Conservation (phyloP, 2,888 invertebrate species). For the Eilema depressum region DNA sequence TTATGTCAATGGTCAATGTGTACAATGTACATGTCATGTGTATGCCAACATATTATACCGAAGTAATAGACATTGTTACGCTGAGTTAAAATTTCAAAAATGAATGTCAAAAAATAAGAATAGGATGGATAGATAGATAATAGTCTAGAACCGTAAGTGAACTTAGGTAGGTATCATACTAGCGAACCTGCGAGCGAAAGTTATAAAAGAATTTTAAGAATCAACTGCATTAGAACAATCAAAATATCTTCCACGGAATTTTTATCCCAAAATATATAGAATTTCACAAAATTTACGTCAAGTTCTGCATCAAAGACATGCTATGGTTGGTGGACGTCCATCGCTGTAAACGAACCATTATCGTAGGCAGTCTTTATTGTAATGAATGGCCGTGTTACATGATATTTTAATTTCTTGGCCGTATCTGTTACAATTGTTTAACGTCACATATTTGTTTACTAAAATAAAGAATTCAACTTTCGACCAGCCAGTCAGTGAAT, state of each 20-base stretch:
- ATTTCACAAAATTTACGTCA: not conserved
- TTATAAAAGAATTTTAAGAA: not conserved
- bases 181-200: too few species aligned
- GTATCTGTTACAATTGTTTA: constrained; percentile 1
- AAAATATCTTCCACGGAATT: not conserved
- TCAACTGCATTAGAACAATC: not conserved
- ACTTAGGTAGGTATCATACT: not conserved
- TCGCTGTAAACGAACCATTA: not conserved
- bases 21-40: too few species aligned
- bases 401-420: not conserved
- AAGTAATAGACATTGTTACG: too few species aligned
- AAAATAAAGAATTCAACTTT: not conserved
- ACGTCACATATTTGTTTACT: not conserved
- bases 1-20: too few species aligned
- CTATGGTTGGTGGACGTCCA: not conserved
- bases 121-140: too few species aligned
- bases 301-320: not conserved
- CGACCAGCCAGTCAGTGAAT: not conserved
- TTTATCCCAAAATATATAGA: not conserved
- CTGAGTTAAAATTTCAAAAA: too few species aligned
- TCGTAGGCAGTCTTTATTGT: not conserved
- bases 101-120: too few species aligned
- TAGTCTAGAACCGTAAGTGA: too few species aligned
- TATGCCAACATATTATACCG: too few species aligned
- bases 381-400: not conserved